A percentile compares a stretch with the other conserved stretches of the same genome.
These are phyloP conservation scores for Mastacembelus armatus DNA, from an alignment of 2,797 vertebrate species.

Conservation along the genomic window DNA sequence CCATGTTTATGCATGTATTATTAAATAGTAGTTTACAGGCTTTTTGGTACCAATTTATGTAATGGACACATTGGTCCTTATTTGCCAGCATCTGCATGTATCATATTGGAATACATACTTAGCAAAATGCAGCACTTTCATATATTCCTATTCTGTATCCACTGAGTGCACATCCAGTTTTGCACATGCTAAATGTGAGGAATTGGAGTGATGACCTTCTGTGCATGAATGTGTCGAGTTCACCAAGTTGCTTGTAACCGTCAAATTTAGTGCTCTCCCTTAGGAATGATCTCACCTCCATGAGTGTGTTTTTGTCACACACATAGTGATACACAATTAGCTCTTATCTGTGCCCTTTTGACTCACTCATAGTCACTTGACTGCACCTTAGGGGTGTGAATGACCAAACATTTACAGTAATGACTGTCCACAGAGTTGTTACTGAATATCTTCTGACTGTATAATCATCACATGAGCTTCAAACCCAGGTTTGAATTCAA, in stretches of 20 bases:
- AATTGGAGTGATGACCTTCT: conserved; percentile 16
- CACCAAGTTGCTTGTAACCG: conserved; percentile 15
- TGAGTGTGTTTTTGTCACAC: conserved; percentile 3
- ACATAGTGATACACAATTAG: conserved; percentile 33
- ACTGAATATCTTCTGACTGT: conserved; percentile 6
- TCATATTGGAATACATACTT: background rate
- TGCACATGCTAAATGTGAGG: background rate
- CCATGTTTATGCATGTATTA: background rate
- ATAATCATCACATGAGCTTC: background rate
- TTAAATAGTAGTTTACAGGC: conserved; percentile 12
- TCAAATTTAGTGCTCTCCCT: conserved; percentile 27
- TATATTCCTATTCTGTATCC: background rate
- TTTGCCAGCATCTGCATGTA: conserved; percentile 1
- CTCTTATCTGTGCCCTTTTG: conserved; percentile 45
- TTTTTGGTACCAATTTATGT: conserved; percentile 21
- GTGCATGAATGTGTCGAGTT: background rate
- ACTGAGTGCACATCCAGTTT: background rate
- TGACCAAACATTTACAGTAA: conserved; percentile 19
- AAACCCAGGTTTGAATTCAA: background rate
- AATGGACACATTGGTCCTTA: background rate
- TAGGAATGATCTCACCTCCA: conserved; percentile 45
- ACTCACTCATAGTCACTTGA: conserved; percentile 33
- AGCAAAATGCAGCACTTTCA: background rate
- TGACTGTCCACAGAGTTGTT: background rate
- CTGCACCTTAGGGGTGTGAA: conserved; percentile 37